These are phyloP conservation scores for Lasioglossum albipes DNA, from an alignment of 1,140 invertebrate genomes.

Conservation along the genomic window DNA sequence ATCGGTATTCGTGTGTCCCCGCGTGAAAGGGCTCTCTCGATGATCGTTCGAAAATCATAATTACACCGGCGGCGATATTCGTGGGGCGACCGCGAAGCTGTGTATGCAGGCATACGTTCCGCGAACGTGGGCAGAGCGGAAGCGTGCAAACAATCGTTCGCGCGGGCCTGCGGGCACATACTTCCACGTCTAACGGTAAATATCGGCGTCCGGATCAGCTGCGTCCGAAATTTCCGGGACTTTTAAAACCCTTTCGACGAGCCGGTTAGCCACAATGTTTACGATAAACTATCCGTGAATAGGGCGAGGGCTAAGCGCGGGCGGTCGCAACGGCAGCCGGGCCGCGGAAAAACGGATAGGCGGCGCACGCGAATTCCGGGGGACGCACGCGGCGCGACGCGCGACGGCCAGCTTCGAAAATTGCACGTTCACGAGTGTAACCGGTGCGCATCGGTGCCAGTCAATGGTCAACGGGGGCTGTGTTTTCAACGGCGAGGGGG, in stretches of 20 bases:
- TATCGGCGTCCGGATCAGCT: constrained; percentile 36
- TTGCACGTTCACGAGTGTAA: background rate
- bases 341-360: no score
- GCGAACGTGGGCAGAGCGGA: background rate
- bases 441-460: constrained; percentile 7
- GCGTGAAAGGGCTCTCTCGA: no score
- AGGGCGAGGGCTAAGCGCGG: background rate
- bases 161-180: background rate
- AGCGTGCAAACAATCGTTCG: constrained; percentile 37
- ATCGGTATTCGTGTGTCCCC: no score
- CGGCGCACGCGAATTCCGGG: no score
- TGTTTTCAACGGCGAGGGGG: constrained; percentile 10
- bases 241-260: constrained; percentile 47
- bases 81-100: background rate
- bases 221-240: constrained; percentile 35
- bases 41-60: constrained; percentile 18
- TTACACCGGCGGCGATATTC: background rate
- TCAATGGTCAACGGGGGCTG: constrained; percentile 29
- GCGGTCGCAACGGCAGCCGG: background rate
- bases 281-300: constrained; percentile 22
- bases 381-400: background rate
- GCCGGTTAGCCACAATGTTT: constrained; percentile 43
- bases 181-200: constrained; percentile 31
- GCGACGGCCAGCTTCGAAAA: background rate
- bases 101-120: background rate